These are phyloP conservation scores for Pammene aurita DNA, from an alignment of 2,888 invertebrate genomes.

Conservation along the genomic window DNA sequence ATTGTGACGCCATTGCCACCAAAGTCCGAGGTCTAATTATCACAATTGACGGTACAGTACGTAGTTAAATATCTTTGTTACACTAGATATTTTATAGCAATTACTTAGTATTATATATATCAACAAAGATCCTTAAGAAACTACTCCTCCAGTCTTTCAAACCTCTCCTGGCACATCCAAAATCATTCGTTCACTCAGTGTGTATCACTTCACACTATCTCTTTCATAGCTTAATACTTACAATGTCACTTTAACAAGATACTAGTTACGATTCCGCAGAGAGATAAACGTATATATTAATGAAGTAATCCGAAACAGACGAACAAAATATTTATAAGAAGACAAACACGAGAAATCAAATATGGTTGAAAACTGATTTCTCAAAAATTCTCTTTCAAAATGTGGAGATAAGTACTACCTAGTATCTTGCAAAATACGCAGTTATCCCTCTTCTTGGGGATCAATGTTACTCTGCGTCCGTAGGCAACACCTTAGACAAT, in stretches of 20 bases:
- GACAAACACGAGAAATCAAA: not conserved
- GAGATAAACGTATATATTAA: not conserved
- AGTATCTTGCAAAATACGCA: not conserved
- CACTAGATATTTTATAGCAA: not conserved
- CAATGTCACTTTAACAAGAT: not conserved
- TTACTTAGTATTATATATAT: conserved; percentile 42
- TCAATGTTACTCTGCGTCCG: too few species aligned
- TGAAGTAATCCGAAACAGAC: not conserved
- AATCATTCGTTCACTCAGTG: conserved; percentile 64
- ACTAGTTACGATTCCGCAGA: not conserved
- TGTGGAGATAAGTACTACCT: not conserved
- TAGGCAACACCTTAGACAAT: too few species aligned
- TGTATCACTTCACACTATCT: conserved; percentile 52
- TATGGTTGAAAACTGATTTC: too few species aligned
- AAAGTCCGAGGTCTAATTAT: too few species aligned
- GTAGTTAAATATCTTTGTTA: too few species aligned
- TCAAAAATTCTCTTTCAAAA: too few species aligned
- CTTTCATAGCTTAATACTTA: conserved; percentile 30
- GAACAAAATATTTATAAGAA: not conserved
- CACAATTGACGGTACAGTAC: not conserved
- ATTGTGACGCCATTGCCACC: too few species aligned
- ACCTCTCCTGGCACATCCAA: conserved; percentile 41
- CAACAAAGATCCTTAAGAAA: conserved; percentile 47
- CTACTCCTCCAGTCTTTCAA: conserved; percentile 33
- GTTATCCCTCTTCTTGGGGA: too few species aligned